A percentile compares a stretch with the other conserved stretches of the same genome.
phyloP scores from a whole-genome alignment of 2,797 vertebrate genomes.

The Erethizon dorsatum region DNA sequence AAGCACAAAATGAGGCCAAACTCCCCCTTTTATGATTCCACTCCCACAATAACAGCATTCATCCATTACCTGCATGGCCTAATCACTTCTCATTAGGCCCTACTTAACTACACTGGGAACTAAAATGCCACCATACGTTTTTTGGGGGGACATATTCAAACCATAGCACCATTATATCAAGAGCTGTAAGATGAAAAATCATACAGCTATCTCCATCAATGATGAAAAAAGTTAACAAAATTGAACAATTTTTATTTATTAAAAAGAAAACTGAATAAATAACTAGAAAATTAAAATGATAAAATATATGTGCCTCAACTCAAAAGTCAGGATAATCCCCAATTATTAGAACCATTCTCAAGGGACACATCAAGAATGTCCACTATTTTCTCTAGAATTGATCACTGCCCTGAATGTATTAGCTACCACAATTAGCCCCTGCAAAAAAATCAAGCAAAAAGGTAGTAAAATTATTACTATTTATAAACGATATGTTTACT shows the following conservation, averaged over 20 bases:
- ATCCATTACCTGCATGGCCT: background rate
- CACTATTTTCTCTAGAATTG: constrained; percentile 20
- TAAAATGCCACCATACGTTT: background rate
- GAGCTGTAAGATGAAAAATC: background rate
- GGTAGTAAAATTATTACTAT: constrained; percentile 6
- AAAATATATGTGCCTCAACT: constrained; percentile 7
- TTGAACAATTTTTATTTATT: background rate
- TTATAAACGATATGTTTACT: background rate
- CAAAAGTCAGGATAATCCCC: constrained; percentile 47
- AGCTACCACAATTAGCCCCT: background rate
- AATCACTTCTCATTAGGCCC: background rate
- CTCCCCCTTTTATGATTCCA: background rate
- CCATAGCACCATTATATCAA: background rate
- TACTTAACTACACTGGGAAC: background rate
- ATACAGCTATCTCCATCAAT: background rate
- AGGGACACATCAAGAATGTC: constrained; percentile 8
- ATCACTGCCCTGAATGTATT: background rate
- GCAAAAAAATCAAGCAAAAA: background rate
- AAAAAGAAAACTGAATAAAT: background rate
- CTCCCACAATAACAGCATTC: background rate
- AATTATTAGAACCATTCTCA: background rate
- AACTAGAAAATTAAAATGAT: constrained; percentile 29
- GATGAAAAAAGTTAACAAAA: constrained; percentile 49
- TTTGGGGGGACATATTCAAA: background rate
- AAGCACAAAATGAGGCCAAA: background rate